These are phyloP conservation scores for Pocillopora damicornis DNA, from an alignment of 64 coral and sea anemone species.

Conservation along the genomic window DNA sequence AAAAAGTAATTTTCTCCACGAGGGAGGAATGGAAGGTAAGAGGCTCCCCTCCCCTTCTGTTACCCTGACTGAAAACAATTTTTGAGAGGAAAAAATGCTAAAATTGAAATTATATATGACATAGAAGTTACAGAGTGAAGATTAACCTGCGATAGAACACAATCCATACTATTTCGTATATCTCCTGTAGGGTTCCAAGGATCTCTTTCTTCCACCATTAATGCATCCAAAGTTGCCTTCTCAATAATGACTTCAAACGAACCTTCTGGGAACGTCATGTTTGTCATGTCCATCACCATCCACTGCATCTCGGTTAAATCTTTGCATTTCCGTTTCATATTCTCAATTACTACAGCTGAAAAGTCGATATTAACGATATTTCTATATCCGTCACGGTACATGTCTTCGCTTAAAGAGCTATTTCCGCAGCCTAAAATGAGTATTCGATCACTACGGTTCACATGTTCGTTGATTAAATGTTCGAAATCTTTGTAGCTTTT, in stretches of 20 bases:
- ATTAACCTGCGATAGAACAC: slow-evolving; percentile 51
- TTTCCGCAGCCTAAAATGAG: slow-evolving; percentile 74
- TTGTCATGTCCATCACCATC: slow-evolving; percentile 57
- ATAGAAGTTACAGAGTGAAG: not conserved
- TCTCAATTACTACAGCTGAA: slow-evolving; percentile 71
- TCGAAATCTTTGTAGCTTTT: slow-evolving; percentile 70
- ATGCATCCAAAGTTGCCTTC: slow-evolving; percentile 70
- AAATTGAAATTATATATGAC: no score
- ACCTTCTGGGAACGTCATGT: slow-evolving; percentile 34
- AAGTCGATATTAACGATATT: slow-evolving; percentile 81
- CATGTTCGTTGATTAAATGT: slow-evolving; percentile 32
- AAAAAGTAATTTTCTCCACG: no score
- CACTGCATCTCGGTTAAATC: slow-evolving; percentile 57
- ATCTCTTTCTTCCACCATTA: slow-evolving; percentile 64
- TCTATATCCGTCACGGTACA: slow-evolving; percentile 69
- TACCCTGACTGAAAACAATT: no score
- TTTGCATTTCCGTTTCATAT: slow-evolving; percentile 59
- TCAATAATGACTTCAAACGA: slow-evolving; percentile 73
- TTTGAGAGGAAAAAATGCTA: no score
- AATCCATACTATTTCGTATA: slow-evolving; percentile 30
- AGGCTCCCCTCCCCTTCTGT: no score
- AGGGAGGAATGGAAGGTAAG: no score
- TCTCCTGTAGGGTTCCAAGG: slow-evolving; percentile 59
- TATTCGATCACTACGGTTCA: slow-evolving; percentile 45
- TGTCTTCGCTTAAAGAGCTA: slow-evolving; percentile 65